Evolutionary conservation across 1,140 invertebrate species (phyloP).

Genomic region (Vanessa atalanta): DNA sequence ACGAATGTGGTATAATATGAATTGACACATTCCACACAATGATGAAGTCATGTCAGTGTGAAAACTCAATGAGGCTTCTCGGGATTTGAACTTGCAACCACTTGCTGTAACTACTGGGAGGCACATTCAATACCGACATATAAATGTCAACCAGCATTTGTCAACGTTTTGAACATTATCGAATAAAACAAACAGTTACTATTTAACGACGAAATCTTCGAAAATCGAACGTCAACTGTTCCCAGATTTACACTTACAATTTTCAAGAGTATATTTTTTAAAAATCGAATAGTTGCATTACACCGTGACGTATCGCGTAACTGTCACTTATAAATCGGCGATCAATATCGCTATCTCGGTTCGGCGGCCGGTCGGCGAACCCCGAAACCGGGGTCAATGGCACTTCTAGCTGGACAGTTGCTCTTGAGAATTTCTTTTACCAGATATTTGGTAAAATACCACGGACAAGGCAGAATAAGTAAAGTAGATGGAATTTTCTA

Average conservation of each 20-base stretch:
- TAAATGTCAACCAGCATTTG: no score
- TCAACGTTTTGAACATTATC: not conserved
- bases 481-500: not conserved
- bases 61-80: no score
- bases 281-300: slow-evolving; percentile 9
- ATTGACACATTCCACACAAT: no score
- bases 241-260: not conserved
- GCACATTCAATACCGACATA: no score
- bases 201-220: not conserved
- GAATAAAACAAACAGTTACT: not conserved
- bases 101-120: no score
- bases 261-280: not conserved
- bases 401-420: slow-evolving; percentile 25
- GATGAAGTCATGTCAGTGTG: no score
- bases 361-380: slow-evolving; percentile 43
- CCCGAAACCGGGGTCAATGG: slow-evolving; percentile 46
- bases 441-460: not conserved
- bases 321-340: slow-evolving; percentile 37
- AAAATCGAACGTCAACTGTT: not conserved
- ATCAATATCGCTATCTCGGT: slow-evolving; percentile 49
- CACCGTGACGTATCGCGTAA: slow-evolving; percentile 30
- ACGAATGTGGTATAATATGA: no score
- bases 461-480: not conserved
- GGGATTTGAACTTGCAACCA: no score
- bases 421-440: not conserved